Evolutionary conservation across 2,888 invertebrate species (phyloP), one percentile per base, ranked within the genome.

Genomic region (Plebejus melissa): DNA sequence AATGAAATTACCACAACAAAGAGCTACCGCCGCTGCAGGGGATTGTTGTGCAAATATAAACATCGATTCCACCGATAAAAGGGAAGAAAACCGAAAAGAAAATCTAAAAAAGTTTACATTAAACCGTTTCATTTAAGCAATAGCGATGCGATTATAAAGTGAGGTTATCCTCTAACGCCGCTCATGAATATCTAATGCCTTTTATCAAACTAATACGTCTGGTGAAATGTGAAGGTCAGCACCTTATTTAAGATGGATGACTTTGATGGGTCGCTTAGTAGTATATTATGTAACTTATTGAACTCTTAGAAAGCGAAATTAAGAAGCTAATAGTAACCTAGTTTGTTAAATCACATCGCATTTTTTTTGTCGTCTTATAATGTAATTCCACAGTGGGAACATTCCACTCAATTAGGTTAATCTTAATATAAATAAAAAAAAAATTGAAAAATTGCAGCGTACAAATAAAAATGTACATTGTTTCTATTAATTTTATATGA

Each of bases 1-100:
- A 89, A 91, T 89, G 89, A 89, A 90, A 91, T 91, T 90, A 91
- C 88, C 91, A 90, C 91, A 88, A 91, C 91, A 91, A 91, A 91
- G 91, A 87, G 83, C 80, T 79, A 81, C 80, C 82, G 82, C 82
- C 84, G 83, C 82, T 85, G 85, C 82, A 80, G 82, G 82, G 84
- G 85, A 87, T 90, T 88, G 88, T 87, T 88, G 88, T 88, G 88
- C 87, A 89, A 91, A 91, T 90, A 88, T 87, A 89, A 88, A 89
- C 90, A 90, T 90, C 86, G 90, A 90, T 87, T 88, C 82, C 85
- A 82, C 83, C 87, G 85, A 87, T 88, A 86, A 86, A 86, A 85
- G 83, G 72, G 76, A 75, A 79, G 78, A 78, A 80, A 80, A 77
- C 77, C 76, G 76, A 76, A 79, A 79, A 78, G 78, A 72, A 71